Evolutionary conservation across 2,113 vertebrate species (phyloP).

Genomic region (Tyto alba): DNA sequence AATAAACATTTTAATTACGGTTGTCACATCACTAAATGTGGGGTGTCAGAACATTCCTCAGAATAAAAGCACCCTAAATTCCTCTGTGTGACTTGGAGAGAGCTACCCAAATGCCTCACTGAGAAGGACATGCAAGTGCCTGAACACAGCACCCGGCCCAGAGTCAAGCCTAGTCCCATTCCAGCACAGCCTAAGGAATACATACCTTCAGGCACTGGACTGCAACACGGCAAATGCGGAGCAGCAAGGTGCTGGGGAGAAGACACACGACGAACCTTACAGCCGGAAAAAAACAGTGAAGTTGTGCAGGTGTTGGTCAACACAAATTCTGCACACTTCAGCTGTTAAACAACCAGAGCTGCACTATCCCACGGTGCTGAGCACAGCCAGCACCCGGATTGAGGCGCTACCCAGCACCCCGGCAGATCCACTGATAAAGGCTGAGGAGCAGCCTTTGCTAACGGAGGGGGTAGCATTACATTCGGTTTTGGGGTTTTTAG

Average conservation of each 20-base stretch:
- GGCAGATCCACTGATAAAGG: background rate
- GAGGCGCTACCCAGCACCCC: background rate
- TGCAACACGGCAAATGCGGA: background rate
- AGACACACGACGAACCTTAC: background rate
- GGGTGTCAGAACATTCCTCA: background rate
- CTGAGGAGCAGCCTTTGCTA: background rate
- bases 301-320: accelerated
- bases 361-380: accelerated
- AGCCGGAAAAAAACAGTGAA: background rate
- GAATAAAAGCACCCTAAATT: background rate
- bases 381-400: background rate
- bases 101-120: background rate
- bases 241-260: background rate
- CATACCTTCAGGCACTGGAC: background rate
- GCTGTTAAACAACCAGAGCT: background rate
- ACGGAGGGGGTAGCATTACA: accelerated
- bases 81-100: background rate
- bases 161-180: background rate
- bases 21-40: background rate
- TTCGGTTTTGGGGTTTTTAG: background rate
- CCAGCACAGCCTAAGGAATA: background rate
- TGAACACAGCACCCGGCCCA: too few relatives aligned
- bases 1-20: background rate
- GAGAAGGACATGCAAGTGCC: background rate
- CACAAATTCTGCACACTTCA: accelerated